Evolutionary conservation across 2,113 vertebrate species (phyloP).

Genomic region (Anolis sagrei): DNA sequence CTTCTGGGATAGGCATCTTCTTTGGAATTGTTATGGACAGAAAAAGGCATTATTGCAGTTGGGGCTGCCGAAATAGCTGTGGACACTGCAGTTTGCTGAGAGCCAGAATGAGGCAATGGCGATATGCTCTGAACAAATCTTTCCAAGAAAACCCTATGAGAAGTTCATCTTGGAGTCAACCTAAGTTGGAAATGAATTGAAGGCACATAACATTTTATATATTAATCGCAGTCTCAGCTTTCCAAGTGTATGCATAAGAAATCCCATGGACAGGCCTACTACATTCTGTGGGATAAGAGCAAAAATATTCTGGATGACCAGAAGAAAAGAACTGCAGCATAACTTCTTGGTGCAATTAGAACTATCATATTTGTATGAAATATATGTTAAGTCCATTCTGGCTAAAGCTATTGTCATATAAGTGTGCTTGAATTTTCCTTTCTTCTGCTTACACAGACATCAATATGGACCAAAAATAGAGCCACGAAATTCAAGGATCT

Average conservation of each 20-base stretch:
- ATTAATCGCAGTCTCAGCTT: background rate
- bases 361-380: background rate
- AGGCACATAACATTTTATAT: background rate
- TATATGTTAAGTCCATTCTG: background rate
- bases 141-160: too few relatives aligned
- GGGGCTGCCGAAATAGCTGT: too few relatives aligned
- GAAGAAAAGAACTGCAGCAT: background rate
- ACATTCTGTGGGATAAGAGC: background rate
- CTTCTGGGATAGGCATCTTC: too few relatives aligned
- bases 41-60: too few relatives aligned
- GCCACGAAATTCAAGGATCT: slow-evolving; percentile 50
- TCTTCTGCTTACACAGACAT: slow-evolving; percentile 28
- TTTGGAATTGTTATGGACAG: too few relatives aligned
- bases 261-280: background rate
- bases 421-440: background rate
- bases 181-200: too few relatives aligned
- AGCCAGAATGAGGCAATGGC: too few relatives aligned
- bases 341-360: background rate
- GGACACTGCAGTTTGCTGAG: too few relatives aligned
- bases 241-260: background rate
- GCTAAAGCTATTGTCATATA: background rate
- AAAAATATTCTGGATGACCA: background rate
- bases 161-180: too few relatives aligned
- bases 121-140: too few relatives aligned
- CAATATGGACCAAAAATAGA: rapidly evolving